phyloP scores from a whole-genome alignment of 2,113 vertebrate genomes.

The Pipa parva region DNA sequence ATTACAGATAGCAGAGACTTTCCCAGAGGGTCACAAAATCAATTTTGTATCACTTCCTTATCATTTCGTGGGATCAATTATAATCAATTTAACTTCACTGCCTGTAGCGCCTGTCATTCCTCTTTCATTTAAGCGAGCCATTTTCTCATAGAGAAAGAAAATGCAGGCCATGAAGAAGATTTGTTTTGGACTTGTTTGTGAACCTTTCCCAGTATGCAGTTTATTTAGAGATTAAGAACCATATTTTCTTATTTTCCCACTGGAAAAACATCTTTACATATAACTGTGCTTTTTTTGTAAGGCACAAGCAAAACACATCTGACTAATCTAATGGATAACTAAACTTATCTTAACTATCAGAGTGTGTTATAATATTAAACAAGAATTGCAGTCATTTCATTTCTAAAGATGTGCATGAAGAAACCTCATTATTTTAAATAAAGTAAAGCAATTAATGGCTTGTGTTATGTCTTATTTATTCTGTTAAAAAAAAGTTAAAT shows the following conservation, averaged over 20 bases:
- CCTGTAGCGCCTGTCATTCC: constrained; percentile 17
- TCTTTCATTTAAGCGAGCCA: constrained; percentile 18
- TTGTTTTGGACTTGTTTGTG: not conserved
- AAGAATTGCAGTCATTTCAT: no score
- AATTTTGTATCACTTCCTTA: not conserved
- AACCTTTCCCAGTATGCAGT: not conserved
- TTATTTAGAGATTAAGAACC: constrained; percentile 19
- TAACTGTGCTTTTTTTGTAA: no score
- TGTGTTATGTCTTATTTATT: no score
- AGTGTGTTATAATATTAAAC: no score
- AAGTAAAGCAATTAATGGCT: no score
- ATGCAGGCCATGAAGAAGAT: constrained; percentile 24
- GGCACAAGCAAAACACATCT: no score
- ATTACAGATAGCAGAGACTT: constrained; percentile 34
- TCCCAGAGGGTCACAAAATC: constrained; percentile 30
- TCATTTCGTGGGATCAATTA: constrained; percentile 31
- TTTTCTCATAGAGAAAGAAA: constrained; percentile 27
- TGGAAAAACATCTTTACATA: no score
- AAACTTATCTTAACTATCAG: no score
- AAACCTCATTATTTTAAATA: no score
- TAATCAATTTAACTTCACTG: constrained; percentile 26
- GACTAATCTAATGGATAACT: no score
- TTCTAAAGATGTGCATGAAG: no score
- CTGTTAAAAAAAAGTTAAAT: no score
- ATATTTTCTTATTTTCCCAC: not conserved